Percentiles rank a stretch among this genome's conserved stretches.
These are phyloP conservation scores for Tragelaphus scriptus DNA, from an alignment of 2,113 vertebrate species.

Conservation along the genomic window DNA sequence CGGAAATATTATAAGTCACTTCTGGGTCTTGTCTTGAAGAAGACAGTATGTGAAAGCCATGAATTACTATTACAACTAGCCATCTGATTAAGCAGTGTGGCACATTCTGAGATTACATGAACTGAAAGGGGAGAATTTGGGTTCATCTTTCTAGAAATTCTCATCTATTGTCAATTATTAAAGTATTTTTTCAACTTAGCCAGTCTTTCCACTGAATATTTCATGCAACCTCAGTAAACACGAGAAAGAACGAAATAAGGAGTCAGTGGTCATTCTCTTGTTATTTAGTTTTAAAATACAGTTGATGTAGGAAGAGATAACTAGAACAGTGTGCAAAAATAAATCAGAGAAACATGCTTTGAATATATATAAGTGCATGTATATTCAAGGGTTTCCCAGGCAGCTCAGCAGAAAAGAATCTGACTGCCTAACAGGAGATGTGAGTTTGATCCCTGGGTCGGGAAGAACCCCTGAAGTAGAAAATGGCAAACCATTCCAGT, in stretches of 20 bases:
- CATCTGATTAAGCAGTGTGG: neutral
- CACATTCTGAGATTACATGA: neutral
- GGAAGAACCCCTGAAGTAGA: neutral
- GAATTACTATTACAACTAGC: no score
- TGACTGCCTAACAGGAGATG: neutral
- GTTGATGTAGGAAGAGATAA: neutral
- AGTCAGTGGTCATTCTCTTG: neutral
- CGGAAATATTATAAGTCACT: neutral
- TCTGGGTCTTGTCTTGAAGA: neutral
- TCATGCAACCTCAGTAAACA: neutral
- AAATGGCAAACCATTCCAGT: neutral
- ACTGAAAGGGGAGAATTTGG: neutral
- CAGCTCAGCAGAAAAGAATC: no score
- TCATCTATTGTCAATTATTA: neutral
- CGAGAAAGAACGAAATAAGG: neutral
- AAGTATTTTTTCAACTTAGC: neutral
- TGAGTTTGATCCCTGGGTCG: fast-evolving
- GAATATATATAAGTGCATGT: neutral
- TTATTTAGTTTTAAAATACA: neutral
- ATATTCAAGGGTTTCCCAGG: no score
- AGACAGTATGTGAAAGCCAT: neutral
- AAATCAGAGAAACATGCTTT: neutral
- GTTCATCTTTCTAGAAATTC: neutral
- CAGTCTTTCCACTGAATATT: neutral
- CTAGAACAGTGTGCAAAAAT: neutral